A percentile compares a stretch with the other conserved stretches of the same genome.
Evolutionary conservation across 2,113 vertebrate genomes (phyloP).

Genomic region (Xiphophorus couchianus): DNA sequence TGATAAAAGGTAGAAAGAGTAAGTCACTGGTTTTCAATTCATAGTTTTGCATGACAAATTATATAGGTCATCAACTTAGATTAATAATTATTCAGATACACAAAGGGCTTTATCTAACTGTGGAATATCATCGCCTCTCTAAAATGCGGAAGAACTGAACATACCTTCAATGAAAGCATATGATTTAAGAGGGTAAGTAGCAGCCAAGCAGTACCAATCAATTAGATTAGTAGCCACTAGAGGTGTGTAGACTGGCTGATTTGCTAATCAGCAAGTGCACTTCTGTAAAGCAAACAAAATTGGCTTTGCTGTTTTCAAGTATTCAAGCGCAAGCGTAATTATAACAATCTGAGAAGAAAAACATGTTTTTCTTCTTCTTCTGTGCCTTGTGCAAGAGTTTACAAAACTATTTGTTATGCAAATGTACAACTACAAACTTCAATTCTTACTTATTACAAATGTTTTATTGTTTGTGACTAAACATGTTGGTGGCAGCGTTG

Average conservation of each 20-base stretch:
- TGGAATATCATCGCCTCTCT: background rate
- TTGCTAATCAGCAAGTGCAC: background rate
- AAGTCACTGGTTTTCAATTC: background rate
- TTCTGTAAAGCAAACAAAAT: background rate
- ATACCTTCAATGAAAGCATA: background rate
- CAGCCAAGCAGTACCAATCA: background rate
- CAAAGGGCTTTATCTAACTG: background rate
- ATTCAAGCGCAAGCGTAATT: background rate
- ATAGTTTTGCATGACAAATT: background rate
- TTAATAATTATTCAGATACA: background rate
- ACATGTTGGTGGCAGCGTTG: too few species aligned
- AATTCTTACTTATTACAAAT: background rate
- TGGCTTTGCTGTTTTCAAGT: background rate
- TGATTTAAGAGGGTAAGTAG: background rate
- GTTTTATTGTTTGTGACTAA: too few species aligned
- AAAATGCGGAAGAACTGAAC: background rate
- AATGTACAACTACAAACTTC: background rate
- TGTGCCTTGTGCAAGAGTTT: background rate
- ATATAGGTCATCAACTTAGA: background rate
- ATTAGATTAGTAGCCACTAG: background rate
- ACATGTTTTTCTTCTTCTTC: background rate
- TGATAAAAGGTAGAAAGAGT: background rate
- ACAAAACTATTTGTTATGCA: background rate
- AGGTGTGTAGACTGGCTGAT: background rate
- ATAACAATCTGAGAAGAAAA: background rate